phyloP scores from a whole-genome alignment of 2,113 vertebrate species.

The Onychostoma macrolepis region DNA sequence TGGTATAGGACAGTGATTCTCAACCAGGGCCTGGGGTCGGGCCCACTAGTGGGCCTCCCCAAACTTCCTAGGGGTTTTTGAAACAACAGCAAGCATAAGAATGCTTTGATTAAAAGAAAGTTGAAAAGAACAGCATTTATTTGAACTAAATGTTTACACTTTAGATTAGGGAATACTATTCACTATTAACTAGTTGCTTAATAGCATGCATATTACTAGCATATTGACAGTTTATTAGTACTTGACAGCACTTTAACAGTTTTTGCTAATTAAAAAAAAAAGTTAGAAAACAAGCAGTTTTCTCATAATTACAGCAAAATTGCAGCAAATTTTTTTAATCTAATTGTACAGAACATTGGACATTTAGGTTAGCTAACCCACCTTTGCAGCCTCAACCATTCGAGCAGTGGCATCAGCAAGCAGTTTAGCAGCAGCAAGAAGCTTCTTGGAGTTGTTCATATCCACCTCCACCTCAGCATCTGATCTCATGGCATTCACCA shows the following conservation, averaged over 20 bases:
- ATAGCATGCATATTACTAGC: too few relatives aligned
- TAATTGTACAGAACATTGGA: neutral
- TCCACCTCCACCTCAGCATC: slow-evolving; percentile 97
- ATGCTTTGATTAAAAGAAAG: too few relatives aligned
- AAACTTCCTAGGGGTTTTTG: neutral
- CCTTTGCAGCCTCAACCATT: slow-evolving; percentile 99
- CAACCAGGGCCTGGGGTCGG: neutral
- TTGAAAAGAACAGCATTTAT: too few relatives aligned
- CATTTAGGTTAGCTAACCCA: slow-evolving; percentile 57
- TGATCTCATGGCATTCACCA: slow-evolving; percentile 96
- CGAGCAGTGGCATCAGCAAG: slow-evolving; percentile 96
- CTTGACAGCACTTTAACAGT: neutral
- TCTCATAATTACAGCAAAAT: neutral
- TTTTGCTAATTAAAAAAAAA: neutral
- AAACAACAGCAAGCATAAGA: too few relatives aligned
- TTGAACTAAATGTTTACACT: too few relatives aligned
- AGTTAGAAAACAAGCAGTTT: neutral
- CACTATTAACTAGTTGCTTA: too few relatives aligned
- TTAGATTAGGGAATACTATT: too few relatives aligned
- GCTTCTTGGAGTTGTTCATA: slow-evolving; percentile 97
- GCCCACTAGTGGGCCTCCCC: neutral
- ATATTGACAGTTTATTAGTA: too few relatives aligned
- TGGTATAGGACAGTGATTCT: neutral
- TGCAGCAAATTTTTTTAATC: too few relatives aligned
- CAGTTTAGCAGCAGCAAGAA: slow-evolving; percentile 94